Evolutionary conservation across 2,888 invertebrate genomes (phyloP).

Genomic region (Mythimna ferrago): DNA sequence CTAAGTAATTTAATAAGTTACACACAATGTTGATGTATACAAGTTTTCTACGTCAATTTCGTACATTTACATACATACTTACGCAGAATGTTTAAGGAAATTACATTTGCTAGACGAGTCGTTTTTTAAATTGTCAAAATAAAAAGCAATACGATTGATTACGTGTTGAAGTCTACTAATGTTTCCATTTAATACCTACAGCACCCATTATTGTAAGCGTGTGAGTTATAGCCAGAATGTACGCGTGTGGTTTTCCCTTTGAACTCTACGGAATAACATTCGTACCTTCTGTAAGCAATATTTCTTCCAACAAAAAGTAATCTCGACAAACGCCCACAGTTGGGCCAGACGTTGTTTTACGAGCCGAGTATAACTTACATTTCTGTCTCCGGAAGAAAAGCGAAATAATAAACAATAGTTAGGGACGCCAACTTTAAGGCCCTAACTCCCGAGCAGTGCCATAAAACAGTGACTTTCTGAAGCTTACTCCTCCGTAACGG

Average conservation of each 20-base stretch:
- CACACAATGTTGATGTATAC: too few species aligned
- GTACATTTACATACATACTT: too few species aligned
- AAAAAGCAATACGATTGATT: neutral
- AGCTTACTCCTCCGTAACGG: too few species aligned
- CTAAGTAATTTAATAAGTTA: too few species aligned
- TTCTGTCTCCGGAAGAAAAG: slow-evolving; percentile 45
- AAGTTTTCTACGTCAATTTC: too few species aligned
- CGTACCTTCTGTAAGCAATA: slow-evolving; percentile 38
- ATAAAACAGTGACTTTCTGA: too few species aligned
- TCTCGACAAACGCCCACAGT: slow-evolving; percentile 50
- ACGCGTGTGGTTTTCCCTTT: slow-evolving; percentile 27
- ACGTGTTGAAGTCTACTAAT: neutral
- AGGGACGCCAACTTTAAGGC: slow-evolving; percentile 14
- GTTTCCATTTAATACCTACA: neutral
- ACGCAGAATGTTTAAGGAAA: too few species aligned
- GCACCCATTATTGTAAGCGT: slow-evolving; percentile 14
- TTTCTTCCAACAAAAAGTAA: slow-evolving; percentile 54
- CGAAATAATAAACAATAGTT: slow-evolving; percentile 56
- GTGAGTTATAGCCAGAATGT: slow-evolving; percentile 24
- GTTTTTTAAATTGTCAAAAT: neutral
- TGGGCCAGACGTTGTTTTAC: slow-evolving; percentile 49
- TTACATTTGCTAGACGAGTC: too few species aligned
- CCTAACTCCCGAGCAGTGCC: too few species aligned
- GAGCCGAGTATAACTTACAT: slow-evolving; percentile 41
- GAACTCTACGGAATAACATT: slow-evolving; percentile 40